Base-by-base conservation (phyloP, 2,113 vertebrate genomes). In the Phyllostomus discolor region DNA sequence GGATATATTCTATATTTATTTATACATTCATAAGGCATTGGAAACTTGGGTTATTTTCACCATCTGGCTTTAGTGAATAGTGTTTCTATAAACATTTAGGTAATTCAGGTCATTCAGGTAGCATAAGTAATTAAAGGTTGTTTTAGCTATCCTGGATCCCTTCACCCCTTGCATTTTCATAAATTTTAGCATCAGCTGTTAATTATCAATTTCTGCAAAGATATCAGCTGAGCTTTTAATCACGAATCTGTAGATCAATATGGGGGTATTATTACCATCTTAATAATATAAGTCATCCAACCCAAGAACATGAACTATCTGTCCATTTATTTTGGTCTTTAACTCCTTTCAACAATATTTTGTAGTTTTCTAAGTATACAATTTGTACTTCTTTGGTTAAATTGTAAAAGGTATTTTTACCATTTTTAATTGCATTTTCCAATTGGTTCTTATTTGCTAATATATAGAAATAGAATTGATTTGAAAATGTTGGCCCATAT, bases 371-470 rank as follows among this genome's bases (percentile, higher is more conserved):
- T 52, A 57, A 88, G 24, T 43, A 38, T 62, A 48, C 11, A 80
- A 14, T 83, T 91, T 91, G 6, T 5, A 50, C 59, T 90, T 94
- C 46, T 62, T 81, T 80, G 85, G 9, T 52, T 87, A n/a, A 85
- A 80, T 38, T 89, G 16, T 75, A 75, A 75, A 22, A 94, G 17
- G 28, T 69, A 28, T 80, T 89, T 94, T 94, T 79, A 88, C 41
- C 31, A 43, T 92, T 85, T 94, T 88, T 48, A 80, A 90, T 88
- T 96, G 50, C 57, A 90, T 88, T 88, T 93, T 73, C 46, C 66
- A 79, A 6, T 62, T 84, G 64, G 72, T 93, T 76, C 46, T 88
- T 67, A 89, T 80, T 92, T 84, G 31, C 31, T 90, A 35, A 43
- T 76, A 62, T 33, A n/a, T 28, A 72, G 62, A 72, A 88, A 94